phyloP scores from a whole-genome alignment of 2,888 invertebrate genomes.

The Lepidochitona cinerea region DNA sequence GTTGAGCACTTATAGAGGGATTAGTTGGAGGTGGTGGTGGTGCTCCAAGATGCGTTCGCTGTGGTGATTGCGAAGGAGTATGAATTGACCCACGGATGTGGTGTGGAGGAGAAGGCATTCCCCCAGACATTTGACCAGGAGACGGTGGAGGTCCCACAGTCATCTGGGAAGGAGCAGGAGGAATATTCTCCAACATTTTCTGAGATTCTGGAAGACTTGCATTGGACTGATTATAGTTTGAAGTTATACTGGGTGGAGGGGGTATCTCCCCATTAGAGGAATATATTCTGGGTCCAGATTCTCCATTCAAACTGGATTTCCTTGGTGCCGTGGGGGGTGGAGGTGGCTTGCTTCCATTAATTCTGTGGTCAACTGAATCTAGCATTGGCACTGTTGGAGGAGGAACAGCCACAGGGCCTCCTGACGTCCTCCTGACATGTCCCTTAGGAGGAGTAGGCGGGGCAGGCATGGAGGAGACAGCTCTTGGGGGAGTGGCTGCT shows the following conservation, averaged over 20 bases:
- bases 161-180: not conserved
- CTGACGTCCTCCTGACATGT: not conserved
- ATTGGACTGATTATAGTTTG: not conserved
- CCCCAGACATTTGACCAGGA: not conserved
- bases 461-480: not conserved
- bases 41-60: not conserved
- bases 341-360: not conserved
- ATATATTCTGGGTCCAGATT: too few species aligned
- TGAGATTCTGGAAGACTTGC: not conserved
- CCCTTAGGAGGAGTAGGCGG: constrained; percentile 17
- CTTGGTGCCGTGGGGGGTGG: not conserved
- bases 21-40: not conserved
- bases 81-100: not conserved
- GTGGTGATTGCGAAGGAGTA: not conserved
- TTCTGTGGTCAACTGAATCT: not conserved
- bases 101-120: constrained; percentile 9
- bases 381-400: constrained; percentile 23
- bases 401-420: constrained; percentile 26
- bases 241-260: not conserved
- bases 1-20: not conserved
- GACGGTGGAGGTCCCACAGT: not conserved
- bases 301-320: not conserved
- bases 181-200: not conserved
- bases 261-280: too few species aligned
- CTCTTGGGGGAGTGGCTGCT: not conserved